phyloP scores from a whole-genome alignment of 2,888 invertebrate genomes.

The Platycheirus albimanus region DNA sequence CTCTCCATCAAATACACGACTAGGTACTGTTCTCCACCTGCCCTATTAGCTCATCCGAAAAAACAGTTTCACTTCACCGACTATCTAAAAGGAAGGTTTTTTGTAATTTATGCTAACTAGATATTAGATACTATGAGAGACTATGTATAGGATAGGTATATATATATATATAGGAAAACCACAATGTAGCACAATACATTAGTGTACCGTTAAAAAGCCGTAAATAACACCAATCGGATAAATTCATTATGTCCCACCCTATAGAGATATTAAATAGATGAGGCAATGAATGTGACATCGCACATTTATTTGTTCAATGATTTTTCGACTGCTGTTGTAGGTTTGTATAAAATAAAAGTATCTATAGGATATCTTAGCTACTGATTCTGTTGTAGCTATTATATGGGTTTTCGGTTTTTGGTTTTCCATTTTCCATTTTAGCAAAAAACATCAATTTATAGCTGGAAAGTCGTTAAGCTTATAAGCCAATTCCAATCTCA shows the following conservation, averaged over 20 bases:
- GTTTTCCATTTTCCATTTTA: conserved; percentile 19
- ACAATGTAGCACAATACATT: conserved; percentile 18
- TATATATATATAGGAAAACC: too few species aligned
- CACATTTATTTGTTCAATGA: conserved; percentile 57
- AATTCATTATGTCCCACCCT: conserved; percentile 53
- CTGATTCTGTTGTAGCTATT: too few species aligned
- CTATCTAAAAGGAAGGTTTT: neutral
- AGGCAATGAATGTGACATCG: conserved; percentile 64
- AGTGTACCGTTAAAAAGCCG: conserved; percentile 30
- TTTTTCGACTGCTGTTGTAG: conserved; percentile 12
- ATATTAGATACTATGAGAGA: too few species aligned
- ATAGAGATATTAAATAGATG: conserved; percentile 32
- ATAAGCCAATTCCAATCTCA: conserved; percentile 57
- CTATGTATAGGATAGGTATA: too few species aligned
- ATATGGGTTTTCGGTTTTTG: too few species aligned
- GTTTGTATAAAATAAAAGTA: too few species aligned
- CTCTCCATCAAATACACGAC: neutral
- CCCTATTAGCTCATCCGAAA: conserved; percentile 11
- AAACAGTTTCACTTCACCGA: conserved; percentile 15
- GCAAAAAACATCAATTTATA: conserved; percentile 60
- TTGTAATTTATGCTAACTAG: conserved; percentile 24
- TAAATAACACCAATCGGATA: conserved; percentile 44
- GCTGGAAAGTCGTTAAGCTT: conserved; percentile 52
- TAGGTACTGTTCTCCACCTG: neutral
- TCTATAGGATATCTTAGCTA: too few species aligned